Evolutionary conservation across 2,113 vertebrate genomes (phyloP), one percentile per base, ranked within the genome.

Genomic region (Collichthys lucidus): DNA sequence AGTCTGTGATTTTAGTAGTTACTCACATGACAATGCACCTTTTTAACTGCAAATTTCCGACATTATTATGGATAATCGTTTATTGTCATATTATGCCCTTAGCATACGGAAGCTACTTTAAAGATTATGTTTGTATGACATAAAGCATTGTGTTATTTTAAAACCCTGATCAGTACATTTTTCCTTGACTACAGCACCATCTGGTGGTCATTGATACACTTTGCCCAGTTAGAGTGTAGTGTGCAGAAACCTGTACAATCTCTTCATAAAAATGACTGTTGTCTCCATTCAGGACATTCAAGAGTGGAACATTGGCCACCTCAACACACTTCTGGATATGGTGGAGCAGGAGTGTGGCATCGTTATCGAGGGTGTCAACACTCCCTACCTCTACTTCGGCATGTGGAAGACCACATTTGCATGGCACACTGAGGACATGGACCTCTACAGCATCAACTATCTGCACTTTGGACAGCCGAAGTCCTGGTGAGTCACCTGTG

Each of bases 381-480:
- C 98, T 1, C 98, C 98, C 6, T 99, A 99, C 93, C 94, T 99
- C 64, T 99, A 99, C 92, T 99, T 99, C 0, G 98, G 98, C 64
- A 99, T 99, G 98, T 99, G 98, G 98, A 99, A 99, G 90, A 99
- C 98, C 4, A 99, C 98, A 0, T 99, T 99, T 49, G 98, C 98
- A 44, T 99, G 98, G 98, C 98, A 99, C 79, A 99, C 98, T 0
- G 98, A 99, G 87, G 98, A 99, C 94, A 99, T 99, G 98, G 98
- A 99, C 92, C 97, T 99, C 52, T 99, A 99, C 94, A 99, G 98
- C 83, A 97, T 99, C 93, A 99, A 99, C 93, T 99, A 99, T 91
- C 93, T 99, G 86, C 98, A 99, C 94, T 99, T 99, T 11, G 98
- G 98, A 76, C 96, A 99, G 91, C 93, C 98, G 44, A 99, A 99